phyloP scores from a whole-genome alignment of 92 coral and sea anemone species.

The Bergia puertoricense region DNA sequence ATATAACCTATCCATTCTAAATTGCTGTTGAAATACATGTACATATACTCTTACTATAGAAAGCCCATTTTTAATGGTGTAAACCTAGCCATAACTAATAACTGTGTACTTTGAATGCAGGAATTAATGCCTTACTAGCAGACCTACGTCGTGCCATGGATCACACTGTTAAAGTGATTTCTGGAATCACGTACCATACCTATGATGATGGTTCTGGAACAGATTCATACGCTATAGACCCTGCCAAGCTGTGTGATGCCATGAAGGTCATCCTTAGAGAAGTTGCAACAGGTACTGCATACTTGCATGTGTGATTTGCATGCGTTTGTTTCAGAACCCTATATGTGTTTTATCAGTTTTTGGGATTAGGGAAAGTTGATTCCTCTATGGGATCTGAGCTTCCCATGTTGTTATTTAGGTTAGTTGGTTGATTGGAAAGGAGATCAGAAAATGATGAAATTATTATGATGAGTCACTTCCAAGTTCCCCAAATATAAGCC shows the following conservation, averaged over 20 bases:
- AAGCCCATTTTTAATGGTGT: too few relatives aligned
- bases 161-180: not conserved
- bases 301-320: not conserved
- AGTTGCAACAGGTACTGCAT: conserved; percentile 28
- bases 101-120: not conserved
- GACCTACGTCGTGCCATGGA: conserved; percentile 30
- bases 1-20: too few relatives aligned
- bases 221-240: conserved; percentile 36
- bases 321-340: not conserved
- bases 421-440: too few relatives aligned
- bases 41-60: not conserved
- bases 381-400: not conserved
- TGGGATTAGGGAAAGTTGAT: not conserved
- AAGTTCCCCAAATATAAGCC: too few relatives aligned
- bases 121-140: conserved; percentile 17
- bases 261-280: conserved; percentile 43
- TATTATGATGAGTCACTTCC: too few relatives aligned
- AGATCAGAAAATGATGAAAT: too few relatives aligned
- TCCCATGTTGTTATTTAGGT: too few relatives aligned
- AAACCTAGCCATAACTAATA: not conserved
- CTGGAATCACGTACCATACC: conserved; percentile 13
- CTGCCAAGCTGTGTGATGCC: conserved; percentile 43
- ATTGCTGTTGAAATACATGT: not conserved
- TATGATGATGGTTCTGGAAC: conserved; percentile 32
- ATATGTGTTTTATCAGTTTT: not conserved